Conservation (phyloP, 2,888 invertebrate species). For the Acronicta aceris region DNA sequence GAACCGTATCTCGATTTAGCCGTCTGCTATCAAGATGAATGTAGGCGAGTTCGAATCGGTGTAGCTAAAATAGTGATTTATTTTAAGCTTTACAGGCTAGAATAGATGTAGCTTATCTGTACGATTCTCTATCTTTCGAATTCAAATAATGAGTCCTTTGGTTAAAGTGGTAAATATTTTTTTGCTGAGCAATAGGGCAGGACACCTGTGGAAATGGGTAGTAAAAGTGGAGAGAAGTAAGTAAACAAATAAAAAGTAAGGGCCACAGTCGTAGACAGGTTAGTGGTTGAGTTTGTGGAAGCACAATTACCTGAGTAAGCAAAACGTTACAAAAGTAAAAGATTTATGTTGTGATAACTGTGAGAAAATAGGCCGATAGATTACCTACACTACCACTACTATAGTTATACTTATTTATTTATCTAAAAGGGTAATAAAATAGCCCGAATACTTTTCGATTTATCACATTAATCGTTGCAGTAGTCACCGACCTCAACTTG, state of each 20-base stretch:
- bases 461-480: no score
- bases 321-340: neutral
- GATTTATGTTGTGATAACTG: neutral
- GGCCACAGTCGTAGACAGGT: neutral
- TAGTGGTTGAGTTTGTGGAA: neutral
- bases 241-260: constrained; percentile 2
- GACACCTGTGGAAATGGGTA: neutral
- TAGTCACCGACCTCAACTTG: no score
- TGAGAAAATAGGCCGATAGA: neutral
- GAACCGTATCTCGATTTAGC: constrained; percentile 38
- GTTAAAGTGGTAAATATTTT: constrained; percentile 17
- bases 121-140: constrained; percentile 1
- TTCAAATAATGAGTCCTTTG: constrained; percentile 31
- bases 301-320: neutral
- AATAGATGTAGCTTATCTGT: neutral
- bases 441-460: no score
- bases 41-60: constrained; percentile 10
- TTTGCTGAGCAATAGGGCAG: constrained; percentile 11
- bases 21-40: constrained; percentile 29
- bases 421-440: no score
- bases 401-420: no score
- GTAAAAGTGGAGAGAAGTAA: neutral
- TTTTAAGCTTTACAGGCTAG: constrained; percentile 21
- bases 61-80: constrained; percentile 32
- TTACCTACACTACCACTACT: no score